phyloP scores from a whole-genome alignment of 2,797 vertebrate genomes.

The Microctenopoma steveboyesi region DNA sequence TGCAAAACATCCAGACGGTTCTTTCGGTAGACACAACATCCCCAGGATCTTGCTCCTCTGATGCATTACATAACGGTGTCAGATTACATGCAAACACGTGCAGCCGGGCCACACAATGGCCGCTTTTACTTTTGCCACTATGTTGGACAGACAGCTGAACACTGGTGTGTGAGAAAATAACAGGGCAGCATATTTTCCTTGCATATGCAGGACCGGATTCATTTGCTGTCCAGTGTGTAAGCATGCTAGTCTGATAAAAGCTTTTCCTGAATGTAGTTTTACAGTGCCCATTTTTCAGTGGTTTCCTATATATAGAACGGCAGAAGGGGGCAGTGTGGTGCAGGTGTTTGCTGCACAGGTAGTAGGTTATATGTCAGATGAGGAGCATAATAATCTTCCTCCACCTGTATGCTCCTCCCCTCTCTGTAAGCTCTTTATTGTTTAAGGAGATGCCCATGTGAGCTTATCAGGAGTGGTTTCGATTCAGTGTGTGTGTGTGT shows the following conservation, averaged over 20 bases:
- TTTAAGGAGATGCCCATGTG: slow-evolving; percentile 4
- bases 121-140: slow-evolving; percentile 38
- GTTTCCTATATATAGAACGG: neutral
- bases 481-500: neutral
- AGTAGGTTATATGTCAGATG: slow-evolving; percentile 48
- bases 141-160: slow-evolving; percentile 28
- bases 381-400: slow-evolving; percentile 19
- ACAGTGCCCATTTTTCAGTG: neutral
- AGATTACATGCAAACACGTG: slow-evolving; percentile 59
- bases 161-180: neutral
- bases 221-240: neutral
- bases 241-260: neutral
- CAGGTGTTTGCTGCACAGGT: slow-evolving; percentile 74
- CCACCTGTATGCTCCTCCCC: slow-evolving; percentile 22
- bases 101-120: slow-evolving; percentile 46
- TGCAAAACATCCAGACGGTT: slow-evolving; percentile 27
- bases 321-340: slow-evolving; percentile 79
- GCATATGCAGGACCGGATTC: neutral
- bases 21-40: slow-evolving; percentile 41
- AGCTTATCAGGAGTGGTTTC: slow-evolving; percentile 13
- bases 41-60: slow-evolving; percentile 6
- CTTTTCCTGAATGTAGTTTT: neutral
- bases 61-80: slow-evolving; percentile 48
- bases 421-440: slow-evolving; percentile 19
- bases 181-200: neutral